phyloP scores from a whole-genome alignment of 2,113 vertebrate genomes.

The Rhinichthys klamathensis region DNA sequence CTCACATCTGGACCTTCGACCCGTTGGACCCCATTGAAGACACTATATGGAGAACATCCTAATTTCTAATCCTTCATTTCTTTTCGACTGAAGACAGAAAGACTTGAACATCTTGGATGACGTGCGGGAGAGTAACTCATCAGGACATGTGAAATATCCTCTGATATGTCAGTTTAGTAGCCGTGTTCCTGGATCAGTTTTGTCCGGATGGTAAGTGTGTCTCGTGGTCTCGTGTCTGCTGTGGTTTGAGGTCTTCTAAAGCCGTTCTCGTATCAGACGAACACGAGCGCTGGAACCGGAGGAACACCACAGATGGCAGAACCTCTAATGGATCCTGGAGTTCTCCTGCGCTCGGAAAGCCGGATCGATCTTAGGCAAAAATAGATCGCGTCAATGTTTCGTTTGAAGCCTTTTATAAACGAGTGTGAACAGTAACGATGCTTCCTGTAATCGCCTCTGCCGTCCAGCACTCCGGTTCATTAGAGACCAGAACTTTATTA shows the following conservation, averaged over 20 bases:
- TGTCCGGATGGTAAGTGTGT: background rate
- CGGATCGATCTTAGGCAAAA: background rate
- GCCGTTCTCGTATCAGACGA: background rate
- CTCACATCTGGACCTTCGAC: too few relatives aligned
- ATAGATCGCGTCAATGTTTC: background rate
- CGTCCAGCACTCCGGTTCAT: conserved; percentile 9
- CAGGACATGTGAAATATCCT: too few relatives aligned
- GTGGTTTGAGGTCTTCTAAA: background rate
- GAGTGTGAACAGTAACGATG: background rate
- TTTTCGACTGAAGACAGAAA: too few relatives aligned
- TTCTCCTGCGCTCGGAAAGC: background rate
- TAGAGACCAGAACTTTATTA: conserved; percentile 35
- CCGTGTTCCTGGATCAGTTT: too few relatives aligned
- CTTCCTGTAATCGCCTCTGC: background rate
- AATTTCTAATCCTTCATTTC: too few relatives aligned
- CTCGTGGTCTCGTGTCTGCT: background rate
- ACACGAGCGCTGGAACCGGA: background rate
- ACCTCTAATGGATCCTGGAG: background rate
- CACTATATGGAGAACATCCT: too few relatives aligned
- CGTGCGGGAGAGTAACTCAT: too few relatives aligned
- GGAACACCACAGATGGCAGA: background rate
- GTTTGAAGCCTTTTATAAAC: background rate
- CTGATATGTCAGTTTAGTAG: too few relatives aligned
- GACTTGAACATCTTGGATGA: too few relatives aligned
- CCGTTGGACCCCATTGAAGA: too few relatives aligned